These are phyloP conservation scores for Sisyra nigra DNA, from an alignment of 2,888 invertebrate genomes.

Conservation along the genomic window DNA sequence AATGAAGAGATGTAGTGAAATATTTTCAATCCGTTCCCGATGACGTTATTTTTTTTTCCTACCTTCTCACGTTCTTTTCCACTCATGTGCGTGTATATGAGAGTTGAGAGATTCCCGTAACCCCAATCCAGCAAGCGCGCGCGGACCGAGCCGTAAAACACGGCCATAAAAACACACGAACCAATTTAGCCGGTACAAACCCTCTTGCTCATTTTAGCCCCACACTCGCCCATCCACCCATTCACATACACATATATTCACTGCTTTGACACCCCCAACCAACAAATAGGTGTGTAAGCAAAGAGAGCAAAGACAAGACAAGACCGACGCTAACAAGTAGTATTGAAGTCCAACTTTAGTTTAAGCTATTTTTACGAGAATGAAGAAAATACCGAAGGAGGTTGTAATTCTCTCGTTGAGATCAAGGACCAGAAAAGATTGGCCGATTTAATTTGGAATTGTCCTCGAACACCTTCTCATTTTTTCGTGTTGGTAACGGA, in stretches of 20 bases:
- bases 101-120: conserved; percentile 13
- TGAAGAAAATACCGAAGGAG: conserved; percentile 9
- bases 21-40: no score
- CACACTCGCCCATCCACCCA: no score
- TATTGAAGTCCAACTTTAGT: background rate
- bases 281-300: no score
- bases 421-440: conserved; percentile 13
- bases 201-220: background rate
- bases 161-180: conserved; percentile 33
- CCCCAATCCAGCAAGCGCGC: conserved; percentile 27
- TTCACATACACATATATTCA: no score
- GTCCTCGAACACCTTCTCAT: no score
- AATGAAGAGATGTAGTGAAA: no score
- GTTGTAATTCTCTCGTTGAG: conserved; percentile 14
- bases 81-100: background rate
- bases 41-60: no score
- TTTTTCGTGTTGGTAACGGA: no score
- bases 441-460: conserved; percentile 25
- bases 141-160: conserved; percentile 30
- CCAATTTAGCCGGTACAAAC: conserved; percentile 24
- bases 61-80: no score
- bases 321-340: no score
- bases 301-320: no score
- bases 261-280: background rate
- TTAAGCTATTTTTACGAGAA: background rate